Evolutionary conservation across 2,797 vertebrate species (phyloP), one percentile per base, ranked within the genome.

Genomic region (Esox masquinongy): DNA sequence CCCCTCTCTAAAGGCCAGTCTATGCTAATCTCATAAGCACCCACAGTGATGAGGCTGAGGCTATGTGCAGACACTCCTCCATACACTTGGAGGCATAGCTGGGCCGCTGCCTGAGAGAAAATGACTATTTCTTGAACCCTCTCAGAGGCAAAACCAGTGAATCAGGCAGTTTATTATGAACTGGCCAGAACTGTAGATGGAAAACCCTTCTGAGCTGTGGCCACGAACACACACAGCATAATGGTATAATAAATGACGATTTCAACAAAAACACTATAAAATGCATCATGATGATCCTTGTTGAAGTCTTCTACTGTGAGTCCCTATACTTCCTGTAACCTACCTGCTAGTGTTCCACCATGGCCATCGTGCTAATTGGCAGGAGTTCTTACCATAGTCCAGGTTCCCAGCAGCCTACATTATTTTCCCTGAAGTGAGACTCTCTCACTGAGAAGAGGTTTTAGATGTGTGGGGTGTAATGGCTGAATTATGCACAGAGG

Each of bases 11-110:
- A 61, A 61, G 22, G 56, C 22, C 56, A 61, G 22, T 14, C 22
- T 61, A 61, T 61, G 22, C 56, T 61, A 61, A 26, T 61, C 11
- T 61, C 56, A 61, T 61, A 24, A 61, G 56, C 24, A 61, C 56
- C 56, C 56, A 24, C 56, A 24, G 56, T 61, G 56, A 12, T 24
- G 56, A 61, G n/a, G 22, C 22, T 61, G 56, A 61, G 56, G 11
- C 56, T 26, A 24, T 9, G n/a, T 61, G 12, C 22, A 24, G 22
- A 61, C 22, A n/a, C 53, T 22, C 53, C 19, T 56, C 9, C 51
- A 12, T 19, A 19, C 19, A 56, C 53, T 56, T 19, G 53, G 15
- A 56, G n/a, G 53, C n/a, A 14, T 12, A 61, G n/a, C 56, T 61
- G 56, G 56, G 22, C 22, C 12, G n/a, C 56, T 61, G 56, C 56